Percentiles rank a stretch among this genome's conserved stretches.
Evolutionary conservation across 2,888 invertebrate genomes (phyloP).

Genomic region (Andrena bucephala): DNA sequence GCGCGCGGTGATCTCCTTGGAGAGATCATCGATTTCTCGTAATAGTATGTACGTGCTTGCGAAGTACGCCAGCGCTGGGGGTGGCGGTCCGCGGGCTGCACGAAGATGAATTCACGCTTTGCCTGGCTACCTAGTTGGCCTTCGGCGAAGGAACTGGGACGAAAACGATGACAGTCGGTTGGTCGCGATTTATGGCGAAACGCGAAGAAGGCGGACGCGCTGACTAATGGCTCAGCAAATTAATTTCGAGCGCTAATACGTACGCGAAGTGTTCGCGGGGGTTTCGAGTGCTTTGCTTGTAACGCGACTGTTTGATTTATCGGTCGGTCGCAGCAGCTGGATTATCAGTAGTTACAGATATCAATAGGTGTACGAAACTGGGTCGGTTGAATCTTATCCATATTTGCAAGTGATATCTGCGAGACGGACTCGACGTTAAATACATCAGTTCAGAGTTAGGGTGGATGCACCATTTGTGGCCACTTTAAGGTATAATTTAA

Average conservation of each 20-base stretch:
- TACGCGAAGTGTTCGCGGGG: background rate
- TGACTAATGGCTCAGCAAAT: constrained; percentile 45
- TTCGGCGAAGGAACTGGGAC: constrained; percentile 47
- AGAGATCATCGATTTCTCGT: constrained; percentile 46
- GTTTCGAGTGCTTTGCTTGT: background rate
- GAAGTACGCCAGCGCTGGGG: constrained; percentile 28
- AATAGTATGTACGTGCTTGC: constrained; percentile 11
- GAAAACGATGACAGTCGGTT: constrained; percentile 54
- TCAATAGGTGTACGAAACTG: too few species aligned
- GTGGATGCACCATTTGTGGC: too few species aligned
- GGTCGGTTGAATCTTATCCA: too few species aligned
- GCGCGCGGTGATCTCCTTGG: constrained; percentile 20
- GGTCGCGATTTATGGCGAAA: constrained; percentile 46
- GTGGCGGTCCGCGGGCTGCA: constrained; percentile 32
- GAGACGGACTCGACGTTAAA: too few species aligned
- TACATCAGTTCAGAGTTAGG: too few species aligned
- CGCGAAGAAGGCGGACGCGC: constrained; percentile 27
- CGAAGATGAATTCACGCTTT: constrained; percentile 46
- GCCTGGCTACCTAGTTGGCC: constrained; percentile 41
- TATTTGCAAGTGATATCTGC: too few species aligned
- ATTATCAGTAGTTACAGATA: too few species aligned
- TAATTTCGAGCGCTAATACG: constrained; percentile 34
- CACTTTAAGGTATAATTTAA: too few species aligned
- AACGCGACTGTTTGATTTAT: background rate
- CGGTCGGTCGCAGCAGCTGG: too few species aligned